Conservation (phyloP, 2,797 vertebrate genomes). For the Furcifer pardalis region DNA sequence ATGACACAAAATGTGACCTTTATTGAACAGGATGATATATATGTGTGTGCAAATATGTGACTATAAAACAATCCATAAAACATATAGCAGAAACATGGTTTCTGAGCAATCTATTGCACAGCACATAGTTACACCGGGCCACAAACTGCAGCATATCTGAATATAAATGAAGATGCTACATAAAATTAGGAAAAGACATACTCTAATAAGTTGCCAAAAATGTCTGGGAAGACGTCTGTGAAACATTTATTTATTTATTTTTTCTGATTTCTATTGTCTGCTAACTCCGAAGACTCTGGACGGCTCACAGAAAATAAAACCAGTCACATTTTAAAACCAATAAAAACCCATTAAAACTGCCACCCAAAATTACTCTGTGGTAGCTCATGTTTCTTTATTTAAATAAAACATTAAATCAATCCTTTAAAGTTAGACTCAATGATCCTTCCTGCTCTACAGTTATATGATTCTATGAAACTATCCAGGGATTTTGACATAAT, state of each 20-base stretch:
- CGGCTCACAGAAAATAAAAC: too few relatives aligned
- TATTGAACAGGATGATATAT: constrained; percentile 20
- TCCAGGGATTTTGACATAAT: constrained; percentile 9
- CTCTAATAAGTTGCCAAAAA: not conserved
- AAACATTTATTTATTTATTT: too few relatives aligned
- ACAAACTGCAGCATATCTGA: not conserved
- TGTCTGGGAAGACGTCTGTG: not conserved
- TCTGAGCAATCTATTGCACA: not conserved
- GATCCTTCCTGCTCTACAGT: too few relatives aligned
- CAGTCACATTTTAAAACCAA: too few relatives aligned
- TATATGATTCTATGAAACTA: not conserved
- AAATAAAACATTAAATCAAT: too few relatives aligned
- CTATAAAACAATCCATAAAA: constrained; percentile 17
- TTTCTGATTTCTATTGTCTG: too few relatives aligned
- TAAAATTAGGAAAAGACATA: constrained; percentile 9
- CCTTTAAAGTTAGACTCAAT: too few relatives aligned
- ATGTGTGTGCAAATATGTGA: constrained; percentile 2
- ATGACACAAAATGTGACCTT: not conserved
- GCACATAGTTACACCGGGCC: not conserved
- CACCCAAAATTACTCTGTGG: too few relatives aligned
- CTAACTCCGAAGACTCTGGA: too few relatives aligned
- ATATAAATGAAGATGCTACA: rapidly evolving
- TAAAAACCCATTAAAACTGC: too few relatives aligned
- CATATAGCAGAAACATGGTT: not conserved
- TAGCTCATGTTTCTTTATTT: not conserved